A percentile compares a stretch with the other conserved stretches of the same genome.
phyloP scores from a whole-genome alignment of 1,140 invertebrate genomes.

The Argopecten irradians region DNA sequence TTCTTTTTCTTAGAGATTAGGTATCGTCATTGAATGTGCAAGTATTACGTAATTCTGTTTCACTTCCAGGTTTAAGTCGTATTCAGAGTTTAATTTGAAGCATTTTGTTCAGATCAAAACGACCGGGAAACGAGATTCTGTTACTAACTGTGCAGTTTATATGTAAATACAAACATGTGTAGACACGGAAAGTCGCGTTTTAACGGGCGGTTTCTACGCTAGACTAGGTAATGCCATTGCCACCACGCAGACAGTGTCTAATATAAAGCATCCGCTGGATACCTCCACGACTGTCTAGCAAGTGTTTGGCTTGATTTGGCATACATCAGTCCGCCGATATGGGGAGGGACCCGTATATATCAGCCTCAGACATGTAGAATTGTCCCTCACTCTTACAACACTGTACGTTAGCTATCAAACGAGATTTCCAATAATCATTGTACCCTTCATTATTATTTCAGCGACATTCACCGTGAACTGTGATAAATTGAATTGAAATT shows the following conservation, averaged over 20 bases:
- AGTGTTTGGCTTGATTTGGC: background rate
- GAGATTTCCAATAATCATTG: background rate
- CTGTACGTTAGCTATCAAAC: background rate
- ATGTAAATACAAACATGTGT: background rate
- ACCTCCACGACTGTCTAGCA: background rate
- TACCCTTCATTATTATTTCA: constrained; percentile 4
- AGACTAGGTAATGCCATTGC: background rate
- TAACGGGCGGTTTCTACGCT: background rate
- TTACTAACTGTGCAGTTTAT: background rate
- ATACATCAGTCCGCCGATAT: background rate
- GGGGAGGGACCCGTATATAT: background rate
- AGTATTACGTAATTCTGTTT: background rate
- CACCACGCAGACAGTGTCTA: background rate
- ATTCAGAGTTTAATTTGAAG: background rate
- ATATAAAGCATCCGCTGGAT: background rate
- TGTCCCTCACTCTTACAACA: background rate
- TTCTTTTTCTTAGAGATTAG: too few relatives aligned
- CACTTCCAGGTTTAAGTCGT: background rate
- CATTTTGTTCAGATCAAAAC: background rate
- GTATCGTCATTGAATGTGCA: too few relatives aligned
- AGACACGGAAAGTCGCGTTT: background rate
- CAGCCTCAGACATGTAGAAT: background rate
- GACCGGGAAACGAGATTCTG: background rate
- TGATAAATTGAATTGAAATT: constrained; percentile 23
- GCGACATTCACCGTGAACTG: background rate